Conservation (phyloP, 2,888 invertebrate species). For the Pyrochroa serraticornis region DNA sequence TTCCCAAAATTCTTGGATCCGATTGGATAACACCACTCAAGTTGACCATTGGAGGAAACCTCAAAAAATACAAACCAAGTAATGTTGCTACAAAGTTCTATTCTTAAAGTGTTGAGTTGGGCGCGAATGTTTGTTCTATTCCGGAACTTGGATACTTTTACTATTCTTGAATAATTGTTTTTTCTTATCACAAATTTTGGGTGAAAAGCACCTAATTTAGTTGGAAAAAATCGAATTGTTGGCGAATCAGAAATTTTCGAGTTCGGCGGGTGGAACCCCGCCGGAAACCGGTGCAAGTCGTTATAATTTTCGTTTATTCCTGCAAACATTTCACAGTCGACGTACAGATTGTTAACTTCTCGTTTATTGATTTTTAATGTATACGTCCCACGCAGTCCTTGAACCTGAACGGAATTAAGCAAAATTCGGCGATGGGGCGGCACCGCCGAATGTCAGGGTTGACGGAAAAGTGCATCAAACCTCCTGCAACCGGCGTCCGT, state of each 20-base stretch:
- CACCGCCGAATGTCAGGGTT: slow-evolving; percentile 27
- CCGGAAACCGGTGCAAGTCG: slow-evolving; percentile 1
- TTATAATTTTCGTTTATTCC: slow-evolving; percentile 1
- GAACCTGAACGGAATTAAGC: slow-evolving; percentile 20
- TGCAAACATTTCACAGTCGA: neutral
- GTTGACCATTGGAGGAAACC: too few relatives aligned
- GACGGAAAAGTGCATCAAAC: slow-evolving; percentile 19
- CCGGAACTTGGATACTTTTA: too few relatives aligned
- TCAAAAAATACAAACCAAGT: too few relatives aligned
- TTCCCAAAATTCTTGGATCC: too few relatives aligned
- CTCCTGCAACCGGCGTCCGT: slow-evolving; percentile 1
- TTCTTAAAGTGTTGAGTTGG: too few relatives aligned
- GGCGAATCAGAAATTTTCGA: neutral
- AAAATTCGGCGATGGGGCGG: slow-evolving; percentile 5
- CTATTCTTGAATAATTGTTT: too few relatives aligned
- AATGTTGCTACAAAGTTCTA: too few relatives aligned
- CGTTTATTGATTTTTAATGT: slow-evolving; percentile 14
- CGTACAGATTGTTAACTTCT: slow-evolving; percentile 13
- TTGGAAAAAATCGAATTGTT: neutral
- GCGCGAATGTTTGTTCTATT: too few relatives aligned
- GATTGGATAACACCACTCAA: too few relatives aligned
- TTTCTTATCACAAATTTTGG: too few relatives aligned
- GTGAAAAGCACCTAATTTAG: too few relatives aligned
- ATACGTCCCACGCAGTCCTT: slow-evolving; percentile 24
- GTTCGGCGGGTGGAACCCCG: too few relatives aligned